These are phyloP conservation scores for Caenorhabditis plicata DNA, from an alignment of 2,888 invertebrate species.

Conservation along the genomic window DNA sequence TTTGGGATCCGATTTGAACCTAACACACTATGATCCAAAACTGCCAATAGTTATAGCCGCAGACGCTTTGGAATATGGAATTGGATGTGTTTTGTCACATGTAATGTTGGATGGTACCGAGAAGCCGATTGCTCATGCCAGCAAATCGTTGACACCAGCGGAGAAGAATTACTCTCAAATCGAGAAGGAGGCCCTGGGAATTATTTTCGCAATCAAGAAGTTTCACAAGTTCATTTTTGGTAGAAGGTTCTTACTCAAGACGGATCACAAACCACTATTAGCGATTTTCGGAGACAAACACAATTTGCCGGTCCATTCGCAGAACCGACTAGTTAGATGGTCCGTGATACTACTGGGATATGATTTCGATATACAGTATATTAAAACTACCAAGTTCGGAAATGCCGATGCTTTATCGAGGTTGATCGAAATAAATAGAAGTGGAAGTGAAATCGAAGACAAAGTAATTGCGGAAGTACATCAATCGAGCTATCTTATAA, in stretches of 20 bases:
- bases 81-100: conserved; percentile 51
- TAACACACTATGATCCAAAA: conserved; percentile 33
- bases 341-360: conserved; percentile 30
- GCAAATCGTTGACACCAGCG: conserved; percentile 40
- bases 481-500: too few relatives aligned
- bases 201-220: conserved; percentile 66
- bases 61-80: conserved; percentile 38
- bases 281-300: conserved; percentile 58
- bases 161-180: conserved; percentile 67
- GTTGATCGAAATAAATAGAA: conserved; percentile 30
- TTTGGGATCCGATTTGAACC: conserved; percentile 1
- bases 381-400: conserved; percentile 50
- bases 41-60: conserved; percentile 26
- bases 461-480: too few relatives aligned
- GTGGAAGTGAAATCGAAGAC: too few relatives aligned
- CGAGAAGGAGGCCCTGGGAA: conserved; percentile 66
- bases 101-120: conserved; percentile 37
- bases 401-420: conserved; percentile 65
- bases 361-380: conserved; percentile 59
- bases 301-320: conserved; percentile 13
- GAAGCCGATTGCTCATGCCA: conserved; percentile 48
- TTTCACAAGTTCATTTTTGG: conserved; percentile 67
- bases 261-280: conserved; percentile 69
- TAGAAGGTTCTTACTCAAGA: conserved; percentile 62
- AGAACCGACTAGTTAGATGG: conserved; percentile 67